Conservation (phyloP, 2,888 invertebrate species). For the Neuroscelio doddi region DNA sequence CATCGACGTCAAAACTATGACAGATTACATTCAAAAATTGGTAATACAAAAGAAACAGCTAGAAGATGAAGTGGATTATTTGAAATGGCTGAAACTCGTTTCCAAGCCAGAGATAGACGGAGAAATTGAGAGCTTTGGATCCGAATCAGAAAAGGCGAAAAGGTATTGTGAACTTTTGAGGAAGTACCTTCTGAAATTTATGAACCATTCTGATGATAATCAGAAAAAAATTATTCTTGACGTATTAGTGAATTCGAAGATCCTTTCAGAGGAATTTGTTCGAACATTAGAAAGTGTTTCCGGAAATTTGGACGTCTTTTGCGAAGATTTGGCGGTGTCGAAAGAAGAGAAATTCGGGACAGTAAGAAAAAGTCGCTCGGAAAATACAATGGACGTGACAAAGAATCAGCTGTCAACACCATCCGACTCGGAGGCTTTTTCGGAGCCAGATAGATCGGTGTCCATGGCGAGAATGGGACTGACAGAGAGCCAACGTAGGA, state of each 20-base stretch:
- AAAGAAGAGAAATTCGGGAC: slow-evolving; percentile 28
- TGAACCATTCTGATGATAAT: slow-evolving; percentile 56
- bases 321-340: slow-evolving; percentile 6
- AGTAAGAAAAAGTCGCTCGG: slow-evolving; percentile 56
- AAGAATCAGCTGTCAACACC: slow-evolving; percentile 60
- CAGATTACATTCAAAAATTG: slow-evolving; percentile 62
- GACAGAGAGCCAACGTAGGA: slow-evolving; percentile 70
- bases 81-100: slow-evolving; percentile 67
- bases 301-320: slow-evolving; percentile 30
- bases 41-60: slow-evolving; percentile 64
- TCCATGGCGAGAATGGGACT: slow-evolving; percentile 86
- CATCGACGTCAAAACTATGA: slow-evolving; percentile 60
- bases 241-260: slow-evolving; percentile 62
- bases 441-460: slow-evolving; percentile 88
- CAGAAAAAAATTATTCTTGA: slow-evolving; percentile 62
- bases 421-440: slow-evolving; percentile 89
- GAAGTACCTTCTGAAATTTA: slow-evolving; percentile 62
- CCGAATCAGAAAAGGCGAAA: slow-evolving; percentile 42
- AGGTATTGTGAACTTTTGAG: slow-evolving; percentile 62
- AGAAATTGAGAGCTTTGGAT: slow-evolving; percentile 50
- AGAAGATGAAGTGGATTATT: slow-evolving; percentile 67
- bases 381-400: slow-evolving; percentile 48
- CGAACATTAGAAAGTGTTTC: slow-evolving; percentile 57
- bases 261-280: slow-evolving; percentile 63
- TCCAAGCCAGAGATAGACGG: slow-evolving; percentile 57